Base-by-base conservation (phyloP, 1,140 invertebrate genomes). In the Temnothorax nylanderi region DNA sequence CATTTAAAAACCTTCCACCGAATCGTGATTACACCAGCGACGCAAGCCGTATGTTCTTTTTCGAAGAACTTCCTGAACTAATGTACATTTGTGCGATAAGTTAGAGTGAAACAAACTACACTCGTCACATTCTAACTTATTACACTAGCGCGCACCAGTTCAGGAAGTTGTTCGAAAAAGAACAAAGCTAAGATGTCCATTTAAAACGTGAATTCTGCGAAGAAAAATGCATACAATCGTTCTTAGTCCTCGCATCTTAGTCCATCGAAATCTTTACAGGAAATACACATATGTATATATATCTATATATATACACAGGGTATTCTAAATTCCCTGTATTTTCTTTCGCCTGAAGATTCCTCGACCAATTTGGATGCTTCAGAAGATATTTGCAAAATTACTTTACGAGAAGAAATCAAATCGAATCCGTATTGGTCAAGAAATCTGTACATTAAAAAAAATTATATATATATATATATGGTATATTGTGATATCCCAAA, bases 101-200 rank as follows among this genome's bases (percentile, higher is more conserved):
- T n/a, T n/a, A n/a, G n/a, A n/a, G n/a, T n/a, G n/a, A n/a, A n/a
- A n/a, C n/a, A n/a, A n/a, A n/a, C n/a, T n/a, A n/a, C n/a, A n/a
- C n/a, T n/a, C n/a, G n/a, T n/a, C n/a, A n/a, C n/a, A n/a, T n/a
- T n/a, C n/a, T n/a, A n/a, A n/a, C n/a, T n/a, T n/a, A n/a, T n/a
- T n/a, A n/a, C n/a, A n/a, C n/a, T n/a, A n/a, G n/a, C n/a, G n/a
- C n/a, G n/a, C n/a, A n/a, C n/a, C n/a, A n/a, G n/a, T n/a, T n/a
- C n/a, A n/a, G n/a, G n/a, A n/a, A n/a, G n/a, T n/a, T n/a, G n/a
- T n/a, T n/a, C n/a, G n/a, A n/a, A n/a, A n/a, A n/a, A n/a, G n/a
- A n/a, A n/a, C n/a, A n/a, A n/a, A n/a, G n/a, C n/a, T n/a, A n/a
- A 78, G 11, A 65, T 54, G 47, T 85, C 56, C 32, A 77, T 76